phyloP scores from a whole-genome alignment of 2,888 invertebrate species.

The Fabriciana adippe region DNA sequence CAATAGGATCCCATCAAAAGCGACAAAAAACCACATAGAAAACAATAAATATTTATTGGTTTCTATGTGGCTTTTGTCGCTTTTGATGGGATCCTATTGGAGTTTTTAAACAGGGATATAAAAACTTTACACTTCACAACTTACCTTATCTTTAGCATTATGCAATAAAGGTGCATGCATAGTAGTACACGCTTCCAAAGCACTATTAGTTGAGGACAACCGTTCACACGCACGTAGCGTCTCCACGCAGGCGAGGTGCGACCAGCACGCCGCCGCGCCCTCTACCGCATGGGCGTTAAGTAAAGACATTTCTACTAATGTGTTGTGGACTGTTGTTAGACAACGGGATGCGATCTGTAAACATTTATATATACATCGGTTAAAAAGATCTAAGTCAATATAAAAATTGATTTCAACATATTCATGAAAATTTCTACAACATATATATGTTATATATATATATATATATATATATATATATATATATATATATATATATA shows the following conservation, averaged over 20 bases:
- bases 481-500: too few relatives aligned
- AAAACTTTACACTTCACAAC: constrained; percentile 8
- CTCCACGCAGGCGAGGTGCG: constrained; percentile 94
- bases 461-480: too few relatives aligned
- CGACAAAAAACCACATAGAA: too few relatives aligned
- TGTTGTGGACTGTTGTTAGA: constrained; percentile 94
- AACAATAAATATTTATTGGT: too few relatives aligned
- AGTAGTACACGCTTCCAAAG: constrained; percentile 84
- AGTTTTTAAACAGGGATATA: too few relatives aligned
- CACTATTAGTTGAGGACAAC: constrained; percentile 85
- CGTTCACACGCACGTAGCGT: constrained; percentile 91
- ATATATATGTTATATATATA: too few relatives aligned
- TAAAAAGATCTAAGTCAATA: too few relatives aligned
- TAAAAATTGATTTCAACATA: too few relatives aligned
- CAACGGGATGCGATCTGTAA: constrained; percentile 92
- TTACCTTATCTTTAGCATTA: constrained; percentile 92
- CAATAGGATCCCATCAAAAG: too few relatives aligned
- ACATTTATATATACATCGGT: not conserved
- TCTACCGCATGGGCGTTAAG: constrained; percentile 90
- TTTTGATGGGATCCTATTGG: too few relatives aligned
- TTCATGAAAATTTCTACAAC: too few relatives aligned
- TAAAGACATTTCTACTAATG: constrained; percentile 91
- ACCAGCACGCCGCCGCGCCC: constrained; percentile 96
- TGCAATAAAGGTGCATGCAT: constrained; percentile 93
- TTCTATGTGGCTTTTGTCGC: too few relatives aligned